Base-by-base conservation (phyloP, 2,888 invertebrate species). In the Amorpha juglandis region DNA sequence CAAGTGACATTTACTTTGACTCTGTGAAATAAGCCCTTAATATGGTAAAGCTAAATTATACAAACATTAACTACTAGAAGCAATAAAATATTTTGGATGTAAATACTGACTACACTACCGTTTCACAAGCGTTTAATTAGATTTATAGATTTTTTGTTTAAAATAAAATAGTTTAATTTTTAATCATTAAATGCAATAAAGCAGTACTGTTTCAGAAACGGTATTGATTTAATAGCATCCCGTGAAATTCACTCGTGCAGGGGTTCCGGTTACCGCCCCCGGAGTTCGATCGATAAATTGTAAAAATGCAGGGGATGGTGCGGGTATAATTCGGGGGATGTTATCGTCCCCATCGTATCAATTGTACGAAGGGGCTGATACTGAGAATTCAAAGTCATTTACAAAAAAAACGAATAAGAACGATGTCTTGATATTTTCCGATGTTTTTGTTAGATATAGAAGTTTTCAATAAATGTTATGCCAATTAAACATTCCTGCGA, bases 291-390 rank as follows among this genome's bases (percentile, higher is more conserved):
- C 58, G 19, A 58, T 58, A 58, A 58, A 58, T 58, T 42, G 58
- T 42, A 6, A 58, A 58, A 58, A 58, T 58, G 58, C 58, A 58
- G 58, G 42, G n/a, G 42, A 51, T n/a, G 9, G 62, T 9, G 9
- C 48, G 19, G 16, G 8, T 62, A 51, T 42, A 65, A 62, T 50
- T 65, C 21, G 35, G 55, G 42, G 48, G 55, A 47, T 19, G 6
- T 4, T 11, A 12, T 11, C 58, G 38, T 38, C 38, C 55, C 42
- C 42, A 58, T 21, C 42, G 38, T 19, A 19, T 38, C 42, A 58
- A 16, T 11, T 19, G 1, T 58, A 50, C 50, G 38, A 8, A 38
- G 38, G 19, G 58, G 58, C 42, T 42, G 42, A 58, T 58, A 11
- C 42, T 42, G 11, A 19, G 7, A 42, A 7, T 21, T 42, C 42